Percentiles rank a stretch among this genome's conserved stretches.
Conservation (phyloP, 2,797 vertebrate species). For the Phataginus tricuspis region DNA sequence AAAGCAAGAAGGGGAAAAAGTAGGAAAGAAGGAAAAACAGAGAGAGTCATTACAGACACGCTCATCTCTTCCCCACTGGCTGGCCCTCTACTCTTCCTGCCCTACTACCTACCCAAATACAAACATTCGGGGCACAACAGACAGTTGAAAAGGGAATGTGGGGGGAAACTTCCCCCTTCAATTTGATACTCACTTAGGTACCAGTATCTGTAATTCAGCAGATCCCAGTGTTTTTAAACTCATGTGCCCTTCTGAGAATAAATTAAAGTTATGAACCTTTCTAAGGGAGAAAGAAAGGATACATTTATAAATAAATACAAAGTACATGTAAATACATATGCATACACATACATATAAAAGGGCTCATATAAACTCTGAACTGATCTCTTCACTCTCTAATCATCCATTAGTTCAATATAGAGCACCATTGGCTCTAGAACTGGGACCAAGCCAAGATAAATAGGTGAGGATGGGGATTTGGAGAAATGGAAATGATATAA, state of each 20-base stretch:
- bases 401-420: not conserved
- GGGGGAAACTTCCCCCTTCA: not conserved
- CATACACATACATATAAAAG: not conserved
- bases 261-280: not conserved
- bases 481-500: not conserved
- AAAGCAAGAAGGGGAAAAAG: not conserved
- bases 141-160: not conserved
- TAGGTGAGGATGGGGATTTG: not conserved
- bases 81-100: not conserved
- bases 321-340: not conserved
- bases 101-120: not conserved
- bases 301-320: not conserved
- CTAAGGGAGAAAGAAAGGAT: not conserved
- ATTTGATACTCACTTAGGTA: not conserved
- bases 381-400: not conserved
- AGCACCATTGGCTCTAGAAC: not conserved
- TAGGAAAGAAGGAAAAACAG: not conserved
- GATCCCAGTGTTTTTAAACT: not conserved
- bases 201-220: not conserved
- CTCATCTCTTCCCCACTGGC: not conserved
- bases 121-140: not conserved
- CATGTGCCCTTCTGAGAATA: not conserved
- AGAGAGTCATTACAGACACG: not conserved
- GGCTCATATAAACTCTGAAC: not conserved
- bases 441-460: constrained; percentile 4